These are phyloP conservation scores for Drosophila melanocephala DNA, from an alignment of 2,888 invertebrate genomes.

Conservation along the genomic window DNA sequence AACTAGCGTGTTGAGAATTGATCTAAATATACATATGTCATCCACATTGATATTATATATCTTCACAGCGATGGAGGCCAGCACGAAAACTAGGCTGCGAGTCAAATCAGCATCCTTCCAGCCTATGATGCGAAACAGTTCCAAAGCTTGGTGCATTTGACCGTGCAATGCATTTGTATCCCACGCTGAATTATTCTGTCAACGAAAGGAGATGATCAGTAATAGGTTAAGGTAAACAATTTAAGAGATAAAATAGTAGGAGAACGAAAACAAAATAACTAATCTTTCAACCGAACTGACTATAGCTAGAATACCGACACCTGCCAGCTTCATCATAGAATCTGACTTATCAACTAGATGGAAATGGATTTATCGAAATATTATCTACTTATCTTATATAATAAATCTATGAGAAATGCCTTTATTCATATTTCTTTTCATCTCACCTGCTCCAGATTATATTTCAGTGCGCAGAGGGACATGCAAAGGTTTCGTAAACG, in stretches of 20 bases:
- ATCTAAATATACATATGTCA: slow-evolving; percentile 61
- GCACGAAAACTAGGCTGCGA: not conserved
- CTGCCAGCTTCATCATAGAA: not conserved
- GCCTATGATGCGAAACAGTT: slow-evolving; percentile 34
- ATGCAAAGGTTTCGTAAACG: slow-evolving; percentile 2
- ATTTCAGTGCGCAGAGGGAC: slow-evolving; percentile 10
- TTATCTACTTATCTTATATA: not conserved
- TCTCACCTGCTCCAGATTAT: slow-evolving; percentile 15
- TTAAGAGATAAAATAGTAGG: not conserved
- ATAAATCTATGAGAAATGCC: not conserved
- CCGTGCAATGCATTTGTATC: slow-evolving; percentile 9
- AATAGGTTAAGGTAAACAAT: not conserved
- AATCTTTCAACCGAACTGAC: not conserved
- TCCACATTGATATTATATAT: not conserved
- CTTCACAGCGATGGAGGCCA: slow-evolving; percentile 15
- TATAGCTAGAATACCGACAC: not conserved
- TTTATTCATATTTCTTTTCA: not conserved
- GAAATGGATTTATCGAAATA: not conserved
- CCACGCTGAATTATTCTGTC: slow-evolving; percentile 9
- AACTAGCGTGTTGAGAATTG: slow-evolving; percentile 32
- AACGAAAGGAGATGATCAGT: not conserved
- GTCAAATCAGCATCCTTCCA: slow-evolving; percentile 32
- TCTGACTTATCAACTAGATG: not conserved
- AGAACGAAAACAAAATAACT: not conserved
- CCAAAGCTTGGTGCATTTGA: slow-evolving; percentile 7